A percentile compares a stretch with the other conserved stretches of the same genome.
Conservation (phyloP, 2,888 invertebrate genomes). For the Heteropelma amictum region DNA sequence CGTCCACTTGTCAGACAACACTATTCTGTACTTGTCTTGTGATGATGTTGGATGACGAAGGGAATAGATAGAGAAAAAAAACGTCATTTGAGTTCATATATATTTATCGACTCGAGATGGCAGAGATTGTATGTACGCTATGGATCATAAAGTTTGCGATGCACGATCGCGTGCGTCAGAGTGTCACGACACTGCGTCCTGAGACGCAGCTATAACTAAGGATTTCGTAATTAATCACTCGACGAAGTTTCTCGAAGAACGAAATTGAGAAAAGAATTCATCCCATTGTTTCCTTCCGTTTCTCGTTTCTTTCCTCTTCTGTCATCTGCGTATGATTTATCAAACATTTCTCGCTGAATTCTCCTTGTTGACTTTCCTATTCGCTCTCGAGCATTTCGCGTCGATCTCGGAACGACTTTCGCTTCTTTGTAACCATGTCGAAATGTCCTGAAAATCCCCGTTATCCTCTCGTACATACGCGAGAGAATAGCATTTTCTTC, state of each 20-base stretch:
- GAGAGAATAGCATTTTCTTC: too few relatives aligned
- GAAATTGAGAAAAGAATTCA: neutral
- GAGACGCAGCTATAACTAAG: neutral
- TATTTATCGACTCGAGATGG: neutral
- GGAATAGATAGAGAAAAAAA: conserved; percentile 1
- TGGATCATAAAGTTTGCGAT: neutral
- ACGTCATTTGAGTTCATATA: neutral
- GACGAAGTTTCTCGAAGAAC: neutral
- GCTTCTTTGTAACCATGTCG: neutral
- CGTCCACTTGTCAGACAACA: neutral
- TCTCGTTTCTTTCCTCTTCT: neutral
- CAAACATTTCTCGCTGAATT: neutral
- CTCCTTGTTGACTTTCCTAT: neutral
- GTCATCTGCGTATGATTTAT: neutral
- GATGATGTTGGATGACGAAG: neutral
- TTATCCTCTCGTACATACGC: neutral
- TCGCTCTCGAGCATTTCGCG: neutral
- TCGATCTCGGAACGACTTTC: conserved; percentile 15
- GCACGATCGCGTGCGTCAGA: conserved; percentile 13
- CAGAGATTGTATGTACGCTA: neutral
- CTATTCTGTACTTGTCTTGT: neutral
- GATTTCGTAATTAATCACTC: neutral
- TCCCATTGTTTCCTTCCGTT: neutral
- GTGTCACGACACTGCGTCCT: conserved; percentile 6
- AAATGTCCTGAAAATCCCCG: neutral